A percentile compares a stretch with the other conserved stretches of the same genome.
These are phyloP conservation scores for Drosophila prosaltans DNA, from an alignment of 1,140 invertebrate genomes.

Conservation along the genomic window DNA sequence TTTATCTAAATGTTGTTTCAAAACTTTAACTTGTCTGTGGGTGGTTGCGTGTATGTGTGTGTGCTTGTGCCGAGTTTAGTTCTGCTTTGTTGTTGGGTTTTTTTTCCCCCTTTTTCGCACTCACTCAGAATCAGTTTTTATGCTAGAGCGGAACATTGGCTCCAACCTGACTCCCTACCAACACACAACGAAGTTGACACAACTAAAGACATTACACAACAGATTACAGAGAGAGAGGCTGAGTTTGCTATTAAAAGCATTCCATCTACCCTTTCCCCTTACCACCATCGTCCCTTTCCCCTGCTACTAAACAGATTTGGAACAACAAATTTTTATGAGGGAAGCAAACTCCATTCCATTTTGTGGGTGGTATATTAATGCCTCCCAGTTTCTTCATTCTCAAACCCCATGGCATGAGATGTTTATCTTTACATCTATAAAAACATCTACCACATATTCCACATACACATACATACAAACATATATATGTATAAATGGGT, in stretches of 20 bases:
- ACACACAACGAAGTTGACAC: conserved; percentile 71
- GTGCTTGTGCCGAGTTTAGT: neutral
- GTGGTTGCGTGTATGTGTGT: conserved; percentile 3
- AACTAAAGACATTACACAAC: conserved; percentile 83
- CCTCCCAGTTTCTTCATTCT: conserved; percentile 30
- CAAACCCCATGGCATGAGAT: conserved; percentile 39
- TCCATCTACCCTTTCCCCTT: neutral
- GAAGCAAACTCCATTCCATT: neutral
- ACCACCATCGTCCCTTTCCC: conserved; percentile 5
- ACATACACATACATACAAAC: neutral
- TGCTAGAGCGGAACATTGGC: conserved; percentile 27
- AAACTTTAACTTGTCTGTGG: conserved; percentile 69
- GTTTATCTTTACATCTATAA: conserved; percentile 66
- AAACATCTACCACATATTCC: conserved; percentile 42
- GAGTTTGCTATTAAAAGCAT: conserved; percentile 59
- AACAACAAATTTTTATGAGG: conserved; percentile 79
- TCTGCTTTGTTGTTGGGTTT: conserved; percentile 31
- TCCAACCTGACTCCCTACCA: conserved; percentile 26
- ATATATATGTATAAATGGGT: conserved; percentile 28
- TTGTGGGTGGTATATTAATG: conserved; percentile 42
- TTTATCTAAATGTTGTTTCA: conserved; percentile 83
- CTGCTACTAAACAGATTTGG: conserved; percentile 59
- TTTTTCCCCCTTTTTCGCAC: conserved; percentile 62
- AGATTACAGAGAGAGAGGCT: conserved; percentile 59
- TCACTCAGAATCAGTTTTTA: conserved; percentile 71